Conservation (phyloP, 2,888 invertebrate species). For the Stenodera caucasica region DNA sequence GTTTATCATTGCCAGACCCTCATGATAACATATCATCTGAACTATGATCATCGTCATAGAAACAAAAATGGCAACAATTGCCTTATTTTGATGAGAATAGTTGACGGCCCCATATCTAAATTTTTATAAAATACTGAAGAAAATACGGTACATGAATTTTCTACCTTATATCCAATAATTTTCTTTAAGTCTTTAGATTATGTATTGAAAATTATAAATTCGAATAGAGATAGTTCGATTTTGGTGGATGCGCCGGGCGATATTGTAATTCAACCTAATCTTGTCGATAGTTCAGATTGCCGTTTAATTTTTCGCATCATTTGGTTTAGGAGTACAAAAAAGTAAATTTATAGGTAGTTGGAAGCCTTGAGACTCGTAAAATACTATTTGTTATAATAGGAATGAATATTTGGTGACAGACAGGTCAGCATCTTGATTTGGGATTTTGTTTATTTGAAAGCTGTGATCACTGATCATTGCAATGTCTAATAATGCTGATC, state of each 20-base stretch:
- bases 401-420: not conserved
- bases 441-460: constrained; percentile 17
- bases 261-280: constrained; percentile 1
- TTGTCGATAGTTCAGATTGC: not conserved
- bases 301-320: not conserved
- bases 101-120: too few species aligned
- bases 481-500: constrained; percentile 23
- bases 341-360: not conserved
- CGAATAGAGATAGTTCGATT: not conserved
- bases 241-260: constrained; percentile 4
- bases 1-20: too few species aligned
- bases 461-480: constrained; percentile 20
- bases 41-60: too few species aligned
- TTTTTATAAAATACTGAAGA: too few species aligned
- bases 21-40: too few species aligned
- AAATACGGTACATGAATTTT: too few species aligned
- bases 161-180: too few species aligned
- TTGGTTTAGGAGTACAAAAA: not conserved
- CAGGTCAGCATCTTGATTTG: constrained; percentile 11
- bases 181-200: too few species aligned
- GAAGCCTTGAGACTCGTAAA: not conserved
- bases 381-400: not conserved
- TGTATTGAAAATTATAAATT: too few species aligned
- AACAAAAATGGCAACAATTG: too few species aligned
- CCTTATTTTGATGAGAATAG: too few species aligned